Base-by-base conservation (phyloP, 2,113 vertebrate genomes). In the Hipposideros armiger region DNA sequence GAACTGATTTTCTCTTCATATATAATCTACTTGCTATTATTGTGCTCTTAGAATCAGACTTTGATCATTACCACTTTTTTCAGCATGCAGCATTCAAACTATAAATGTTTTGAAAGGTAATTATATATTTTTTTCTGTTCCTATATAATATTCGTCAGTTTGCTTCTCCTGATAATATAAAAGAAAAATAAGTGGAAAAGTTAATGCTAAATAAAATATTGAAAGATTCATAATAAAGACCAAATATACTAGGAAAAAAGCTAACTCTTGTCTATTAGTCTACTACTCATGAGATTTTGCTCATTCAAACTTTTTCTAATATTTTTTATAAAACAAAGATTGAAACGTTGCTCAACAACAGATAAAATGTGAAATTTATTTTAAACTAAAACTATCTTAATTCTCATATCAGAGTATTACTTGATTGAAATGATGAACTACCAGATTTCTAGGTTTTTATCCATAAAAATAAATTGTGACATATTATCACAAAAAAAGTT, bases 111-210 rank as follows among this genome's bases (percentile, higher is more conserved):
- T 87, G 22, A 11, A 93, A 78, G 42, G n/a, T 62, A 69, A 81
- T 40, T 60, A 17, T 67, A 58, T 74, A 36, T 72, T 83, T 52
- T 84, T 90, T 40, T 20, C 40, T 60, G 10, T 40, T 69, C 87
- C 14, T 24, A 26, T 24, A 24, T 32, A 15, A 16, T 67, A 95
- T 60, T 72, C 73, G 54, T 32, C 28, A n/a, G 30, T 22, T 82
- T 70, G 10, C 17, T 58, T 83, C 22, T 66, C 4, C 13, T 92
- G 40, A 72, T 90, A 62, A 73, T 32, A 64, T 58, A 91, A 91
- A 81, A 77, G 11, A 74, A 95, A 94, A 81, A 73, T 90, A 20
- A 40, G 28, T 73, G 47, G n/a, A 88, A 52, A 96, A 64, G 36
- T 17, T 80, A 78, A 66, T 28, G 8, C 52, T 78, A 74, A 89